Percentiles rank a stretch among this genome's conserved stretches.
Evolutionary conservation across 2,113 vertebrate genomes (phyloP).

Genomic region (Taurulus bubalis): DNA sequence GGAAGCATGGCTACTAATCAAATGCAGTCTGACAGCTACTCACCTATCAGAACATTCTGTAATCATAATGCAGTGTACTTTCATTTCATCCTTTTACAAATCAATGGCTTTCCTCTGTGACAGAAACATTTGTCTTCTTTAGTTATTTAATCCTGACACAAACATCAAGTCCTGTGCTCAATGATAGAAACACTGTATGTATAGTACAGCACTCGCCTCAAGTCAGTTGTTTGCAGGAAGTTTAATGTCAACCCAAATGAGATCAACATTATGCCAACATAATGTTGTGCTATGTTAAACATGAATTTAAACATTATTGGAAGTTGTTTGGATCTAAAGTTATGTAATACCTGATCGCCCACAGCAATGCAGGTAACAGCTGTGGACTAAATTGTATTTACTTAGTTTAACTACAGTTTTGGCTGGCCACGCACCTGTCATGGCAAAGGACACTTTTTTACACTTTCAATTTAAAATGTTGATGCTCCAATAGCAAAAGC

Average conservation of each 20-base stretch:
- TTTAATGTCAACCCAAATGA: slow-evolving; percentile 21
- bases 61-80: slow-evolving; percentile 40
- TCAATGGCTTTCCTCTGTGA: slow-evolving; percentile 31
- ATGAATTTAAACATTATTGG: neutral
- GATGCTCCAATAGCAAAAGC: too few species aligned
- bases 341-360: neutral
- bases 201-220: neutral
- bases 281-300: neutral
- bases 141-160: slow-evolving; percentile 12
- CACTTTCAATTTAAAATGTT: too few species aligned
- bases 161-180: slow-evolving; percentile 17
- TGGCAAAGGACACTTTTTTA: too few species aligned
- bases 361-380: neutral
- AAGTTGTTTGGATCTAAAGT: neutral
- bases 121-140: slow-evolving; percentile 36
- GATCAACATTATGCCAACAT: slow-evolving; percentile 3
- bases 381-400: neutral
- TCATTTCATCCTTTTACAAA: slow-evolving; percentile 38
- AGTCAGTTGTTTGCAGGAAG: neutral
- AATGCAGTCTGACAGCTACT: slow-evolving; percentile 31
- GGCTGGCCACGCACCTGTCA: neutral
- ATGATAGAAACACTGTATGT: slow-evolving; percentile 7
- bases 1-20: slow-evolving; percentile 30
- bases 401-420: neutral
- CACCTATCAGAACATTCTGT: slow-evolving; percentile 36